Evolutionary conservation across 2,888 invertebrate species (phyloP).

Genomic region (Cryptops parisi): DNA sequence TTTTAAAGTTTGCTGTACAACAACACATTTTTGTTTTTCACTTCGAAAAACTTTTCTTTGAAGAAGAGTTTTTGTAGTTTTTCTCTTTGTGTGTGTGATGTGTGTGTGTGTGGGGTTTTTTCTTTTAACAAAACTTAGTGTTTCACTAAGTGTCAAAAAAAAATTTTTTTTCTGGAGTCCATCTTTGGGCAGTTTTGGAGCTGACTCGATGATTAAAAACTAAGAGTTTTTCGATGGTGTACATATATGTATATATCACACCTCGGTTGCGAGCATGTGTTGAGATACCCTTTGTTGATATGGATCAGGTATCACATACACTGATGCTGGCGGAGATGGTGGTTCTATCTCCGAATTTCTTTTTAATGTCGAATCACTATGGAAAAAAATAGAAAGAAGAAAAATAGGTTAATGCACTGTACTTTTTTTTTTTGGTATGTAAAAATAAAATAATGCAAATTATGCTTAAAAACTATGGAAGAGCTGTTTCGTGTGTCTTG

Average conservation of each 20-base stretch:
- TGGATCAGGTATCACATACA: conserved; percentile 15
- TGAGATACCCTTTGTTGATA: conserved; percentile 13
- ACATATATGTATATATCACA: conserved; percentile 5
- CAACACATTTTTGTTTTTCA: too few species aligned
- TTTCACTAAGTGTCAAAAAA: background rate
- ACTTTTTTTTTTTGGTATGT: too few species aligned
- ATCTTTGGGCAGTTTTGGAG: conserved; percentile 13
- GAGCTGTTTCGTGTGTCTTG: too few species aligned
- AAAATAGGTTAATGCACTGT: background rate
- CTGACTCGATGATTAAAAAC: conserved; percentile 10
- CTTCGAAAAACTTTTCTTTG: too few species aligned
- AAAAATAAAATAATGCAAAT: too few species aligned
- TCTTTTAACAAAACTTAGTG: background rate
- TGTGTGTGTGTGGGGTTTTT: too few species aligned
- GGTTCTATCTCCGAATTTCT: background rate
- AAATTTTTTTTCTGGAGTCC: conserved; percentile 6
- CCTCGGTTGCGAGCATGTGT: conserved; percentile 12
- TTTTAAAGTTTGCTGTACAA: background rate
- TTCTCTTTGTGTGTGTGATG: too few species aligned
- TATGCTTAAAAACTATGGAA: too few species aligned
- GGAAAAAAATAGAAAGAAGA: conserved; percentile 3
- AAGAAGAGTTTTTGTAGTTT: too few species aligned
- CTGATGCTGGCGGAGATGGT: conserved; percentile 7
- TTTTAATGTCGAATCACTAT: conserved; percentile 10
- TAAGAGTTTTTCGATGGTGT: background rate